Conservation (phyloP, 2,888 invertebrate species). For the Xanthorhoe designata region DNA sequence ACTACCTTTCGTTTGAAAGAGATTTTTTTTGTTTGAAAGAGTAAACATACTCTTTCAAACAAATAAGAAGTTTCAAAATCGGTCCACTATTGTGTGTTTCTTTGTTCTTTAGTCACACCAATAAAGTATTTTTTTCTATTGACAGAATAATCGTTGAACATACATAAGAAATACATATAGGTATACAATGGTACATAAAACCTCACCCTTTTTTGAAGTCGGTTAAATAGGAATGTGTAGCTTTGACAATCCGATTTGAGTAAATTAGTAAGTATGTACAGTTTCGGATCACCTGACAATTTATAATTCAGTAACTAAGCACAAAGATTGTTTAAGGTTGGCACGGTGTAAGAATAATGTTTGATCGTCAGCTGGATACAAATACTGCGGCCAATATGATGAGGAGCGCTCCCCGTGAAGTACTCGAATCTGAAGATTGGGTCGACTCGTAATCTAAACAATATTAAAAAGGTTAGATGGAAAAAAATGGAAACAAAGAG, state of each 20-base stretch:
- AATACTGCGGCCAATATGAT: conserved; percentile 56
- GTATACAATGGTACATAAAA: too few species aligned
- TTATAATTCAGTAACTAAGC: conserved; percentile 43
- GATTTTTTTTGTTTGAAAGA: too few species aligned
- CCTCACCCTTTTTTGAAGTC: too few species aligned
- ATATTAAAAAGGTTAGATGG: conserved; percentile 15
- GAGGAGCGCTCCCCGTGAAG: conserved; percentile 51
- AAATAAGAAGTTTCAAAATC: too few species aligned
- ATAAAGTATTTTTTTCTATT: too few species aligned
- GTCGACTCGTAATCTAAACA: conserved; percentile 78
- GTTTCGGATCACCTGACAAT: conserved; percentile 2
- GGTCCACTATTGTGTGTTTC: too few species aligned
- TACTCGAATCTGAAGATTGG: conserved; percentile 67
- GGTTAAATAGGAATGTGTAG: background rate
- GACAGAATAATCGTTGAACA: too few species aligned
- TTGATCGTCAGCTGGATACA: conserved; percentile 68
- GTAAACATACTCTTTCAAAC: too few species aligned
- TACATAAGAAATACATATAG: too few species aligned
- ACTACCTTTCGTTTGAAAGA: too few species aligned
- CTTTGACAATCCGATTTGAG: background rate
- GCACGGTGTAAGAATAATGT: conserved; percentile 59
- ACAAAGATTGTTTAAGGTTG: conserved; percentile 60
- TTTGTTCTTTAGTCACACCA: too few species aligned
- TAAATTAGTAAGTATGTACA: background rate
- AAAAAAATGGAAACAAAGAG: background rate